A percentile compares a stretch with the other conserved stretches of the same genome.
phyloP scores from a whole-genome alignment of 2,888 invertebrate species.

The Thymelicus lineola region DNA sequence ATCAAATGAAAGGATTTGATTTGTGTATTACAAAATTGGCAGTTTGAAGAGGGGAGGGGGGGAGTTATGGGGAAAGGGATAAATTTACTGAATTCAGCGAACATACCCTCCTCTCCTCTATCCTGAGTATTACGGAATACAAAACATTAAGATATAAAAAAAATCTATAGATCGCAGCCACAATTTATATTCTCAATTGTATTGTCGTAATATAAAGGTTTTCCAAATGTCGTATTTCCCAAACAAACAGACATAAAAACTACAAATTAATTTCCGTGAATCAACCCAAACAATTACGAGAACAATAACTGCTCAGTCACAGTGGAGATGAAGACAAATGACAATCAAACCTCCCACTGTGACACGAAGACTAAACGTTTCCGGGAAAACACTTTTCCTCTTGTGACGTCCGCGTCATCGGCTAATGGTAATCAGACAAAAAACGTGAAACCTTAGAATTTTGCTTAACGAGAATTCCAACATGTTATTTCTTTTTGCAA shows the following conservation, averaged over 20 bases:
- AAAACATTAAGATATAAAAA: too few species aligned
- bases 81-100: too few species aligned
- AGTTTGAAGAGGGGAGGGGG: too few species aligned
- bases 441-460: neutral
- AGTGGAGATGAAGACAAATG: slow-evolving; percentile 51
- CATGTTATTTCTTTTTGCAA: too few species aligned
- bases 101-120: too few species aligned
- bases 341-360: slow-evolving; percentile 45
- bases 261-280: slow-evolving; percentile 43
- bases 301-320: slow-evolving; percentile 43
- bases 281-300: slow-evolving; percentile 38
- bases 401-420: slow-evolving; percentile 44
- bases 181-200: neutral
- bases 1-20: too few species aligned
- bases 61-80: too few species aligned
- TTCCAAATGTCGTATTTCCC: neutral
- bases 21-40: too few species aligned
- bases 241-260: slow-evolving; percentile 16
- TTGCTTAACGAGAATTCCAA: too few species aligned
- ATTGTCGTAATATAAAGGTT: neutral
- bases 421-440: slow-evolving; percentile 32
- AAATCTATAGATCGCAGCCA: too few species aligned
- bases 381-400: slow-evolving; percentile 46
- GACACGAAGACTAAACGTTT: slow-evolving; percentile 45
- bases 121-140: too few species aligned